Evolutionary conservation across 2,888 invertebrate genomes (phyloP), one percentile per base, ranked within the genome.

Genomic region (Hydraecia micacea): DNA sequence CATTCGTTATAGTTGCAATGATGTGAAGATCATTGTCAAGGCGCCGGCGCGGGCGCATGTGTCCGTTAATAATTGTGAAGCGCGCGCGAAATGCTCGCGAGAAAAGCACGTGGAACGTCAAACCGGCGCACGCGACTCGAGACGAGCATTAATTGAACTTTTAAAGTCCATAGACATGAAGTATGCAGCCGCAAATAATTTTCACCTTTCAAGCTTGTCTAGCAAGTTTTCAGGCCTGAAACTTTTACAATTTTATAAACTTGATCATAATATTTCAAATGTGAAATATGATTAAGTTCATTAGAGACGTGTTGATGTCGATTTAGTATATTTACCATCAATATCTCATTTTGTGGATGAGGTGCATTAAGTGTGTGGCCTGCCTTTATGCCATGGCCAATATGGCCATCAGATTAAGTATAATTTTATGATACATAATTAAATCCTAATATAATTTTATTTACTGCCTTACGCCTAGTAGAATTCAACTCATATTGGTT

Each of bases 1-100:
- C 88, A 80, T 86, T 89, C 77, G 81, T 81, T 80, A 90, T 76
- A 88, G 84, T 87, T 90, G 89, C 89, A 90, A 83, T 84, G 76
- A 80, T 75, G 84, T 89, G 90, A 93, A 95, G 93, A 94, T 96
- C 96, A 95, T 92, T 94, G 94, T 88, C 95, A 96, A 95, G 95
- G 95, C 93, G 91, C 81, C 88, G 80, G 78, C 77, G 75, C 80
- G 84, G 74, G 83, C 85, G 87, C 88, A 88, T 87, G 89, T 90
- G 87, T 86, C 81, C 28, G 85, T 79, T 91, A 87, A 89, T 92
- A 89, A 91, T 89, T 89, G 86, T 80, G 87, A 60, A 89, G 91
- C 88, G 91, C 89, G 89, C 90, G 88, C 84, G 86, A 90, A 91
- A 89, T 89, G 87, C 78, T 88, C 75, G 78, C 82, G 74, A 74